A percentile compares a stretch with the other conserved stretches of the same genome.
These are phyloP conservation scores for Psittacus erithacus DNA, from an alignment of 2,113 vertebrate species.

Conservation along the genomic window DNA sequence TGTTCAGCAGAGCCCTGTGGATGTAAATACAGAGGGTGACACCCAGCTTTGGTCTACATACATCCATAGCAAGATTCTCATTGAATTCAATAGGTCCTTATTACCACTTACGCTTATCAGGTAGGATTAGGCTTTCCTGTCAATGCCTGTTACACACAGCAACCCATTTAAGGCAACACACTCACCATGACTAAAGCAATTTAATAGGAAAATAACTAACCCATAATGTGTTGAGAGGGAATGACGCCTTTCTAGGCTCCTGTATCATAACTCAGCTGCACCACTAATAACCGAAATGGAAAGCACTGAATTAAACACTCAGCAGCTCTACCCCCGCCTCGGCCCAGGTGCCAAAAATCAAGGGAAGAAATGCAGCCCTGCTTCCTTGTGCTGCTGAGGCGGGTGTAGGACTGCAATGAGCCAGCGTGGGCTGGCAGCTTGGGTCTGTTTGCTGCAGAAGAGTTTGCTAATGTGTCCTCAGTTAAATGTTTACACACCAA, in stretches of 20 bases:
- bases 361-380: conserved; percentile 7
- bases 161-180: conserved; percentile 53
- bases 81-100: not conserved
- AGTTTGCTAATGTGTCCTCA: not conserved
- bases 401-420: not conserved
- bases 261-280: conserved; percentile 44
- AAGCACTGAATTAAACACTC: conserved; percentile 45
- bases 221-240: conserved; percentile 55
- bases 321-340: not conserved
- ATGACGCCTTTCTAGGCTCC: conserved; percentile 50
- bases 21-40: not conserved
- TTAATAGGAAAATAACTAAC: conserved; percentile 70
- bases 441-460: not conserved
- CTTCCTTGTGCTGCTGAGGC: not conserved
- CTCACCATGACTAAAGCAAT: conserved; percentile 49
- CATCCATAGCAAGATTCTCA: not conserved
- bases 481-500: not conserved
- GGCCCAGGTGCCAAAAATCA: not conserved
- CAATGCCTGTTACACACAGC: conserved; percentile 17
- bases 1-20: not conserved
- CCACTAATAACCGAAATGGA: conserved; percentile 16
- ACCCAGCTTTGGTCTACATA: not conserved
- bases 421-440: not conserved
- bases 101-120: not conserved
- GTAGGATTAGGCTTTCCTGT: not conserved